A percentile compares a stretch with the other conserved stretches of the same genome.
Conservation (phyloP, 2,797 vertebrate genomes). For the Sebastes umbrosus region DNA sequence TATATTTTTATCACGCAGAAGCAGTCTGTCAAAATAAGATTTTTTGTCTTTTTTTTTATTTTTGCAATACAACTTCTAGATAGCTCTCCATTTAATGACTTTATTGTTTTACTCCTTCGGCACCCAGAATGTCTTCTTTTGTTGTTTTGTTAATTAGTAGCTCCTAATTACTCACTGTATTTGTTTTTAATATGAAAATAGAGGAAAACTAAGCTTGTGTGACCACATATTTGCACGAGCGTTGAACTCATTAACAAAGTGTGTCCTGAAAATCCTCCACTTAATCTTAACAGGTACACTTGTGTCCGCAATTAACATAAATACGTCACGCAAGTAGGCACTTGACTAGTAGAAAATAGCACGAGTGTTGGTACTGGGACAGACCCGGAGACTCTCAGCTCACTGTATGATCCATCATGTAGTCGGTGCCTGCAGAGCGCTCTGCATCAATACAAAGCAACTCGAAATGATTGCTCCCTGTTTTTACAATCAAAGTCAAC, state of each 20-base stretch:
- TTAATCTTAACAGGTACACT: slow-evolving; percentile 1
- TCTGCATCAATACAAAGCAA: slow-evolving; percentile 62
- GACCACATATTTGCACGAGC: neutral
- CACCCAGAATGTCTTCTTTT: neutral
- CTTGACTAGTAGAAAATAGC: slow-evolving; percentile 27
- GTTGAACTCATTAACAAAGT: slow-evolving; percentile 5
- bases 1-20: neutral
- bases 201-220: neutral
- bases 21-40: neutral
- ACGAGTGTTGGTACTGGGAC: slow-evolving; percentile 1
- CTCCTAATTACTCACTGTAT: neutral
- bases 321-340: neutral
- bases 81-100: neutral
- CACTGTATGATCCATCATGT: slow-evolving; percentile 53
- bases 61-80: neutral
- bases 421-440: slow-evolving; percentile 44
- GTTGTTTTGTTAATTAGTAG: neutral
- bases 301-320: neutral
- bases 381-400: slow-evolving; percentile 30
- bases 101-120: neutral
- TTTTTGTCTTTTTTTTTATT: neutral
- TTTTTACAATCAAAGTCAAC: slow-evolving; percentile 77
- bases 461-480: slow-evolving; percentile 58
- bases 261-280: neutral
- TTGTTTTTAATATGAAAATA: neutral